These are phyloP conservation scores for Lepilemur septentrionalis DNA, from an alignment of 2,797 vertebrate species.

Conservation along the genomic window DNA sequence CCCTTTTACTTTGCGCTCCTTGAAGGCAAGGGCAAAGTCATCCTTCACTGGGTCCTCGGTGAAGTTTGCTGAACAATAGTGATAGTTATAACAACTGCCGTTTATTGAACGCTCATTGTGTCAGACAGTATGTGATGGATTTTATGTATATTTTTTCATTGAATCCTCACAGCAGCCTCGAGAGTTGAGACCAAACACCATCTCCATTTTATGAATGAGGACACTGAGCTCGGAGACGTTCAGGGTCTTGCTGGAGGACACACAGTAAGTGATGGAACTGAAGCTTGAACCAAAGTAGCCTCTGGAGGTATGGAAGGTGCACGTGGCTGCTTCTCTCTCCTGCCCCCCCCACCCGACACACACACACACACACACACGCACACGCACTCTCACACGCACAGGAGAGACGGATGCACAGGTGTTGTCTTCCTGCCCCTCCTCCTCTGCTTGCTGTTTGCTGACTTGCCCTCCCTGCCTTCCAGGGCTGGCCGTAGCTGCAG, in stretches of 20 bases:
- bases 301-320: not conserved
- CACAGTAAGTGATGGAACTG: not conserved
- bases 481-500: slow-evolving; percentile 72
- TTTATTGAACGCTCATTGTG: not conserved
- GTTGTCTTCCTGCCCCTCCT: not conserved
- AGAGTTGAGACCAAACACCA: not conserved
- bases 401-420: not conserved
- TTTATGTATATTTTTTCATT: not conserved
- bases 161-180: not conserved
- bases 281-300: not conserved
- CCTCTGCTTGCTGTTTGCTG: not conserved
- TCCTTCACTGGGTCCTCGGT: not conserved
- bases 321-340: not conserved
- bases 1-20: no score
- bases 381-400: no score
- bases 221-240: not conserved
- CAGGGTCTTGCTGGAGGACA: not conserved
- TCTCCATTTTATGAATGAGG: not conserved
- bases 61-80: not conserved
- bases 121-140: not conserved
- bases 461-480: slow-evolving; percentile 60
- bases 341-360: not conserved
- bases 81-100: rapidly evolving
- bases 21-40: not conserved
- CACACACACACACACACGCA: no score